Evolutionary conservation across 2,888 invertebrate genomes (phyloP), one percentile per base, ranked within the genome.

Genomic region (Eupithecia dodoneata): DNA sequence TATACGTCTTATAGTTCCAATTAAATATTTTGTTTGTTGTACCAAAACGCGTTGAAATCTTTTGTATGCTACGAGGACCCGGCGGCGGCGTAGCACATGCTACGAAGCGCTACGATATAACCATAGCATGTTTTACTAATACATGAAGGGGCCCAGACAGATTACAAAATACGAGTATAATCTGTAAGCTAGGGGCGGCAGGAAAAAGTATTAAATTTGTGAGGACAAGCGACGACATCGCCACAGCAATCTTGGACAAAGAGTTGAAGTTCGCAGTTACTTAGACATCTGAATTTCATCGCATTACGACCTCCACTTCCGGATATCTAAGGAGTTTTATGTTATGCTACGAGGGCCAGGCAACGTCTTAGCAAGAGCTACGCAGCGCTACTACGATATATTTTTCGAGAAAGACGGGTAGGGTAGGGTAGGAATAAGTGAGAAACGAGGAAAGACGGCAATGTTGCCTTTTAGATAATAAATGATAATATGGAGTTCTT

Each of bases 41-140:
- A 59, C 18, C 18, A 59, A n/a, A 59, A 59, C 59, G 59, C 59
- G 59, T 59, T 59, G 59, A 59, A 59, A 10, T 59, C 59, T 59
- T 59, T 59, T 59, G 18, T 18, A 59, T 59, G 59, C 59, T 59
- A 59, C 59, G 59, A 59, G 18, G 59, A 18, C 18, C 18, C 59
- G 18, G 59, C 18, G 2, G 52, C 59, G 59, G 30, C n/a, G n/a
- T 59, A 59, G 55, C 59, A 59, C 59, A 18, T 18, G 59, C 59
- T 59, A 59, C 59, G 18, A 18, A 59, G 18, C 59, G 59, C 18
- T 59, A 59, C 59, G 59, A 15, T 52, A 52, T 52, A 52, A 52
- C 4, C 15, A 15, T 15, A 52, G 4, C 5, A 52, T 5, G 15
- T 49, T 15, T 49, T 4, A 15, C 52, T 52, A 52, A 5, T 15